Conservation (phyloP, 2,113 vertebrate genomes). For the Tricholaema leucomelas region DNA sequence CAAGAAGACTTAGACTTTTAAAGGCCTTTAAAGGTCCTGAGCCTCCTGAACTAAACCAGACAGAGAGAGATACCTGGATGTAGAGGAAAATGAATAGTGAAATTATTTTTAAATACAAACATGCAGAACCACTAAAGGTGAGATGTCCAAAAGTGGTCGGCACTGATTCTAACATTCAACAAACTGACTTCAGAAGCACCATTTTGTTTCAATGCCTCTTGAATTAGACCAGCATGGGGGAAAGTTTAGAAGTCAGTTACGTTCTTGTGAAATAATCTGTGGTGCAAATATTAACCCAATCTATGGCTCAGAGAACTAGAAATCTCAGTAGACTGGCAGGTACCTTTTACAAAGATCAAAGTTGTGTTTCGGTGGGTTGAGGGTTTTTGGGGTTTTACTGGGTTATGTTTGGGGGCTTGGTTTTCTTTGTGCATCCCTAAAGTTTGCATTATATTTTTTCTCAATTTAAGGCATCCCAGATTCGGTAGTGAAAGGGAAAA, state of each 20-base stretch:
- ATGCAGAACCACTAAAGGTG: no score
- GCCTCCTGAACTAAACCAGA: background rate
- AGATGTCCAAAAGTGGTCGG: background rate
- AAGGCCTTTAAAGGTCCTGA: background rate
- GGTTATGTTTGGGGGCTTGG: no score
- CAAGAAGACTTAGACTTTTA: background rate
- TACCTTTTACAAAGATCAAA: background rate
- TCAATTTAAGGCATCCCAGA: background rate
- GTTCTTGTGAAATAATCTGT: background rate
- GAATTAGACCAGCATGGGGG: background rate
- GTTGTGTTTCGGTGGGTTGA: no score
- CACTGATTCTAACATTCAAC: background rate
- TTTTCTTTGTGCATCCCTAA: rapidly evolving
- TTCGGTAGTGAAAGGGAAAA: background rate
- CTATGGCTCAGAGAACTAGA: background rate
- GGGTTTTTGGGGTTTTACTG: no score
- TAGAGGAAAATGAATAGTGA: background rate
- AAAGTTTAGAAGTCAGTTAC: background rate
- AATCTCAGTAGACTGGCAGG: background rate
- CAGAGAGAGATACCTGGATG: background rate
- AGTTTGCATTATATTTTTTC: background rate
- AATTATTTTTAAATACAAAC: background rate
- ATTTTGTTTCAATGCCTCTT: background rate
- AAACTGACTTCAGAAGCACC: background rate
- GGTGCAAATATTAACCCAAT: background rate